Percentiles rank a stretch among this genome's conserved stretches.
Conservation (phyloP, 2,888 invertebrate species). For the Phaonia tiefii region DNA sequence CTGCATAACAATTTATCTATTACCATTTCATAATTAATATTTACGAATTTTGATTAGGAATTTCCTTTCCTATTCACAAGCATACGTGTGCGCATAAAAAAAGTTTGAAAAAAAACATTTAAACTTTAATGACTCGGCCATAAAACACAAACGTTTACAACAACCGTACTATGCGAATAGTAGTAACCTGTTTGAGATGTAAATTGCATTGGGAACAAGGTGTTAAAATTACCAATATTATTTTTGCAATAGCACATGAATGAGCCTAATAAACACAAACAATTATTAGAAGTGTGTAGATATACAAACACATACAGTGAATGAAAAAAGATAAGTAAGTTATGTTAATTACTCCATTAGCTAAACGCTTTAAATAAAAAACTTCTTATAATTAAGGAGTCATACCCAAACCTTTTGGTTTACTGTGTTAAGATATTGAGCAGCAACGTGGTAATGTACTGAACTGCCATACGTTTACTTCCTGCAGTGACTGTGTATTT, state of each 20-base stretch:
- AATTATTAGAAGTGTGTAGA: background rate
- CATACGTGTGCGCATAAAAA: background rate
- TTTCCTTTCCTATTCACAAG: background rate
- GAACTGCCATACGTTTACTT: too few relatives aligned
- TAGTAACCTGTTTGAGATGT: constrained; percentile 33
- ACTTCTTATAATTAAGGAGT: too few relatives aligned
- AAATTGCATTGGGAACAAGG: constrained; percentile 26
- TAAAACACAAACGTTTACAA: constrained; percentile 14
- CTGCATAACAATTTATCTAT: constrained; percentile 16
- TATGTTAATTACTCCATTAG: too few relatives aligned
- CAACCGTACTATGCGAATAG: background rate
- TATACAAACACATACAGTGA: too few relatives aligned
- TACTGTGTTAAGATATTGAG: too few relatives aligned
- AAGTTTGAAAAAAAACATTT: constrained; percentile 22
- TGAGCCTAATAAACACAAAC: constrained; percentile 9
- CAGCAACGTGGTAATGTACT: too few relatives aligned
- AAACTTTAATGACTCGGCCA: constrained; percentile 22
- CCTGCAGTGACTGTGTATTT: too few relatives aligned
- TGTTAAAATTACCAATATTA: constrained; percentile 33
- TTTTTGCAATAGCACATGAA: constrained; percentile 13
- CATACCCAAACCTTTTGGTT: too few relatives aligned
- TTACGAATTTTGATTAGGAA: constrained; percentile 7
- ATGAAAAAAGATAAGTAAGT: too few relatives aligned
- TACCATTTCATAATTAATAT: constrained; percentile 26
- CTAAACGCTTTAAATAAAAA: too few relatives aligned